Evolutionary conservation across 2,113 vertebrate genomes (phyloP), one percentile per base, ranked within the genome.

Genomic region (Dromaius novaehollandiae): DNA sequence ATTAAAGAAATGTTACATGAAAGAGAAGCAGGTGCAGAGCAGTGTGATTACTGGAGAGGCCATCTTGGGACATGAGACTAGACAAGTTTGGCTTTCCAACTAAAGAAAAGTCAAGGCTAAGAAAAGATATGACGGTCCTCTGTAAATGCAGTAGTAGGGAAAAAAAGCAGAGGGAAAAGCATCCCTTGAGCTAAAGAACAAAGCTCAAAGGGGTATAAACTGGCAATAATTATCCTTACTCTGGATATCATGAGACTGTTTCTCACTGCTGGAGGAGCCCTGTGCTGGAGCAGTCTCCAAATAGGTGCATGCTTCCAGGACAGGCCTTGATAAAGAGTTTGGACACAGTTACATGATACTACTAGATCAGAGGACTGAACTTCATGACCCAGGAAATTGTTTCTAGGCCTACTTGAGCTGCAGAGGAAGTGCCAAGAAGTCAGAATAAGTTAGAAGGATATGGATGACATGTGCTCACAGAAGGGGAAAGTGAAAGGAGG

Each of bases 11-110:
- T 0, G 30, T 36, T 44, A 53, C 53, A 32, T 15, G 81, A 51
- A 63, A 0, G 1, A 0, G 0, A 46, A 53, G 87, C 6, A 22
- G 17, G 24, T 71, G 40, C 30, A 82, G 60, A 28, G 4, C 0
- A 15, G 0, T 21, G 28, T 32, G 16, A 11, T 61, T 73, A 4
- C 26, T 69, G 58, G 55, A 16, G 13, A 65, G 48, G 25, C 24
- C 64, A 16, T 73, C 30, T 42, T 86, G 53, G 83, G 68, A 44
- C 40, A 53, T 16, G 74, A 78, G 69, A 55, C 36, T 77, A 78
- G 53, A 51, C 8, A 78, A 78, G 30, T 20, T 3, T 10, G 66
- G 7, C 26, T 88, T 88, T 73, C 63, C 61, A 91, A 73, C 9
- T 21, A 64, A 50, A 87, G 61, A 32, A 58, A 93, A 84, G 17